Percentiles rank a stretch among this genome's conserved stretches.
Evolutionary conservation across 1,140 invertebrate genomes (phyloP).

Genomic region (Nilaparvata lugens): DNA sequence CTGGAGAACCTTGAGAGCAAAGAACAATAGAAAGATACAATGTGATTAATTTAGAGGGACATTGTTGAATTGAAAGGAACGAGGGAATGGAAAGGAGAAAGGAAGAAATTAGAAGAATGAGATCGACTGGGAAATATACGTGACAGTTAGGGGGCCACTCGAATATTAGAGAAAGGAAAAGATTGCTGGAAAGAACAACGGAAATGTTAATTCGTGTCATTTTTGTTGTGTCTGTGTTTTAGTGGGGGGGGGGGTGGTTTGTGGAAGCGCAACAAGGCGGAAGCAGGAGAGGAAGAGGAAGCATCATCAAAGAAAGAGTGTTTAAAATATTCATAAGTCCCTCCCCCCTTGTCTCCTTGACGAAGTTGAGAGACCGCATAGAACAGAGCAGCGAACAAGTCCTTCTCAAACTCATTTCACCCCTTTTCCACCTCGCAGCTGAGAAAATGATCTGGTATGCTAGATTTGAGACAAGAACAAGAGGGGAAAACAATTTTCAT

Average conservation of each 20-base stretch:
- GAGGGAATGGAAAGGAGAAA: background rate
- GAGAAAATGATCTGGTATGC: no score
- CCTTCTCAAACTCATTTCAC: no score
- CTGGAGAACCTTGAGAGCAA: no score
- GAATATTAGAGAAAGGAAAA: background rate
- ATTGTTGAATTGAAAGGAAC: background rate
- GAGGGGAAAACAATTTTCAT: no score
- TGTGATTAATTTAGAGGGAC: conserved; percentile 1
- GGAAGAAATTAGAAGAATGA: conserved; percentile 9
- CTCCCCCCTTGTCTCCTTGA: no score
- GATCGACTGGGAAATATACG: conserved; percentile 4
- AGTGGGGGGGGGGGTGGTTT: background rate
- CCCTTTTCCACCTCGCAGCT: no score
- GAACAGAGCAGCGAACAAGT: no score
- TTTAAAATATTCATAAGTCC: no score
- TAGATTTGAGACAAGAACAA: no score
- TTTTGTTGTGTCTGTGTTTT: background rate
- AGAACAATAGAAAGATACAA: no score
- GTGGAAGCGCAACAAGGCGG: background rate
- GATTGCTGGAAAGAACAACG: background rate
- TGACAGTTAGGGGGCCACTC: background rate
- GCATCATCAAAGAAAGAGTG: conserved; percentile 7
- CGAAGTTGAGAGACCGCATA: no score
- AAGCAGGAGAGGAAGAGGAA: background rate
- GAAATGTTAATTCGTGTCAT: background rate